Base-by-base conservation (phyloP, 2,888 invertebrate genomes). In the Prenolepis imparis region DNA sequence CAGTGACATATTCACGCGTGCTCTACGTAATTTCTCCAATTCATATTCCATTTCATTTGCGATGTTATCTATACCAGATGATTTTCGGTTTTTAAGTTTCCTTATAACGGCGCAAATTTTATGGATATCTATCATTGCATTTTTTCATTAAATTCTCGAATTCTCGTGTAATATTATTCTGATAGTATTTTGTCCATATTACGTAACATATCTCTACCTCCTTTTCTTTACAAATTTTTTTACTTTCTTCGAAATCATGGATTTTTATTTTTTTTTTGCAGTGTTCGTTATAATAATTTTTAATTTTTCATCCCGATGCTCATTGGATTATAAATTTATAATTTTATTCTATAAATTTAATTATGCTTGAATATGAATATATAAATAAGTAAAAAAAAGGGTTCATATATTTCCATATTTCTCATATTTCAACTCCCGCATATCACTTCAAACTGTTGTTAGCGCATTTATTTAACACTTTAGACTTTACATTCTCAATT, bases 1-100 rank as follows among this genome's bases (percentile, higher is more conserved):
- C 84, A 66, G 64, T 66, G 86, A 89, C 68, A 63, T 83, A 86
- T 84, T 15, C 24, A 18, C 18, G 18, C 24, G 6, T 6, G 18
- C 18, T 48, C 48, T n/a, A 52, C n/a, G n/a, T 52, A 52, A n/a
- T 52, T 52, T 52, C n/a, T 52, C 52, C 5, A 8, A 8, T 52
- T n/a, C 8, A n/a, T 52, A 8, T 52, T n/a, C n/a, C 8, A n/a
- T n/a, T 52, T 52, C n/a, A 52, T 52, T 52, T 15, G 8, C n/a
- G 2, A 52, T 52, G 3, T 52, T 52, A 52, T 52, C n/a, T 2
- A n/a, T 52, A 52, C n/a, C 52, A 18, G 18, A 6, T 18, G 6
- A 52, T 52, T n/a, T 52, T 8, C 52, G 8, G 2, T 52, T 44
- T 3, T 44, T 52, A 48, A 15, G 5, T 48, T 18, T 48, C 5